Evolutionary conservation across 1,140 invertebrate species (phyloP), one percentile per base, ranked within the genome.

Genomic region (Euglossa dilemma): DNA sequence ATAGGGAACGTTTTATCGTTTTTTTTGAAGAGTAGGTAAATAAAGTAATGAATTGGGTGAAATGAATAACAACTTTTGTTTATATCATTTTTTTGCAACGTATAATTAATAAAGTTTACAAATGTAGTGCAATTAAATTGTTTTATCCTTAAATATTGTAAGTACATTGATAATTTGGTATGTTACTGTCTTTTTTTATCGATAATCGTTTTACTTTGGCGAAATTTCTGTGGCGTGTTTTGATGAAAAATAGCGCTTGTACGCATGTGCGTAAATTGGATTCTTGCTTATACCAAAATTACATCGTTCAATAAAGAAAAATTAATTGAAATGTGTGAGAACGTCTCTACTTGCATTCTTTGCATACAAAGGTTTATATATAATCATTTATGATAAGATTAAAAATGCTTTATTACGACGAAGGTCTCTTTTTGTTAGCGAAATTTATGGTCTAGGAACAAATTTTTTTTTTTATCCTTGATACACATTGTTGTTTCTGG

Each of bases 71-170:
- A 75, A 14, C 43, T 5, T 75, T 64, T 8, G 50, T 52, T 78
- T 23, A 63, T 47, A 20, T 80, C 20, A 72, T 82, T 73, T 72
- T 86, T 87, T 88, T 83, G 80, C 85, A 89, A 89, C 87, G 88
- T 89, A 89, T 87, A 89, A 86, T 88, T 88, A 90, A 90, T 90
- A 90, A 90, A 90, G 88, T 90, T 90, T 90, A 90, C 87, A 90
- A 88, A 90, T 90, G 85, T 90, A 85, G 85, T 89, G 87, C 86
- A 88, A 86, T 88, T 74, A 77, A 87, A 88, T 66, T 75, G 80
- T 84, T 75, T 83, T 77, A 79, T 80, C 79, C 80, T 86, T 88
- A 86, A 89, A 66, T 84, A 85, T 63, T 76, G 78, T 84, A 89
- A 87, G 82, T 85, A 87, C 81, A 87, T 89, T 77, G 54, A 83